Evolutionary conservation across 2,113 vertebrate species (phyloP).

Genomic region (Tautogolabrus adspersus): DNA sequence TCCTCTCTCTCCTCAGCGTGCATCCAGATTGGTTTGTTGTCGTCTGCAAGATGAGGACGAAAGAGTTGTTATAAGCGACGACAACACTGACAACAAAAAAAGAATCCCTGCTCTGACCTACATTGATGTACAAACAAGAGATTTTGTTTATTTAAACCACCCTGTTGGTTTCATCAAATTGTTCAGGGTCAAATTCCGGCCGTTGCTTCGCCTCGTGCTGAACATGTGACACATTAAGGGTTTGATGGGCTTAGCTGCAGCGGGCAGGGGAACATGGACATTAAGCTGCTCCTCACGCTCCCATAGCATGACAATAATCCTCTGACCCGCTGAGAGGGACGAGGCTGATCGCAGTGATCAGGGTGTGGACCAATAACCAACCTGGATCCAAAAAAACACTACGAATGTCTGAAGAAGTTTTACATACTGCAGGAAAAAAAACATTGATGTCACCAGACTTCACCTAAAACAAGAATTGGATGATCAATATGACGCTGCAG

Average conservation of each 20-base stretch:
- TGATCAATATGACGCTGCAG: too few relatives aligned
- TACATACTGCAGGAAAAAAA: too few relatives aligned
- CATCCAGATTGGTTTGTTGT: slow-evolving; percentile 96
- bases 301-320: slow-evolving; percentile 43
- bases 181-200: not conserved
- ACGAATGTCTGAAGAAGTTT: not conserved
- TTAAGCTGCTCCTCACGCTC: slow-evolving; percentile 48
- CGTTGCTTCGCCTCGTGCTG: not conserved
- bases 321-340: slow-evolving; percentile 18
- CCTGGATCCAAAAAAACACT: not conserved
- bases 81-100: not conserved
- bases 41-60: slow-evolving; percentile 77
- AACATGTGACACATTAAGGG: slow-evolving; percentile 37
- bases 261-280: slow-evolving; percentile 13
- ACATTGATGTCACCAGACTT: too few relatives aligned
- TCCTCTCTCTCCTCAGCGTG: slow-evolving; percentile 92
- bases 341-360: not conserved
- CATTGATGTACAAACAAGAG: too few relatives aligned
- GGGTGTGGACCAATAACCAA: slow-evolving; percentile 10
- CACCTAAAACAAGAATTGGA: too few relatives aligned
- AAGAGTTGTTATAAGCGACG: not conserved
- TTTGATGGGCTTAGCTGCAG: slow-evolving; percentile 43
- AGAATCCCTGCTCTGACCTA: too few relatives aligned
- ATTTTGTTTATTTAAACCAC: not conserved
- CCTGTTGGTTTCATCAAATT: not conserved